Conservation (phyloP, 2,888 invertebrate genomes). For the Calephelis perditalis region DNA sequence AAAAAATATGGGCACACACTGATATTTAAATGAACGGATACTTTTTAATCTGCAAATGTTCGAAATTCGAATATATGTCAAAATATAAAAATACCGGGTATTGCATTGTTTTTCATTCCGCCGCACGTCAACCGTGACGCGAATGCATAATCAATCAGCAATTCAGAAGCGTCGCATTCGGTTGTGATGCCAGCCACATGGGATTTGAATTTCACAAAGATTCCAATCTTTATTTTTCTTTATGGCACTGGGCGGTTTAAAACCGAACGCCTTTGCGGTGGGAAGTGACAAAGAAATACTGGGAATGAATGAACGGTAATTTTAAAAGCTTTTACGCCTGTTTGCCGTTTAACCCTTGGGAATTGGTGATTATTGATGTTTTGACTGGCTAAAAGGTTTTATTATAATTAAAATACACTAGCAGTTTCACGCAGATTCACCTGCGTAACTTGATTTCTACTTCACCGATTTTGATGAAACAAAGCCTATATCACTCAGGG, state of each 20-base stretch:
- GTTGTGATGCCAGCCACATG: slow-evolving; percentile 58
- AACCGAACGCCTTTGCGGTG: slow-evolving; percentile 51
- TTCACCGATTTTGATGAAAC: too few species aligned
- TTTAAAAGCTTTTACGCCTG: slow-evolving; percentile 71
- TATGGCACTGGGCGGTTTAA: slow-evolving; percentile 42
- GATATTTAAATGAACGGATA: slow-evolving; percentile 13
- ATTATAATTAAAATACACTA: slow-evolving; percentile 25
- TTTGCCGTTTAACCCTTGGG: slow-evolving; percentile 51
- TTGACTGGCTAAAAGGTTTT: slow-evolving; percentile 50
- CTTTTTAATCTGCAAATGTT: slow-evolving; percentile 17
- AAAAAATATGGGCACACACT: neutral
- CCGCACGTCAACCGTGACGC: slow-evolving; percentile 55
- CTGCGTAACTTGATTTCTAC: too few species aligned
- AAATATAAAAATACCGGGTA: slow-evolving; percentile 30
- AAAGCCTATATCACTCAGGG: too few species aligned
- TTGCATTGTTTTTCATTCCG: slow-evolving; percentile 50
- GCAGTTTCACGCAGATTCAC: too few species aligned
- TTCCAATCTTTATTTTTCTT: slow-evolving; percentile 57
- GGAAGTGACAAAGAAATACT: slow-evolving; percentile 63
- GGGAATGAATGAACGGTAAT: slow-evolving; percentile 69
- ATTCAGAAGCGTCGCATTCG: slow-evolving; percentile 54
- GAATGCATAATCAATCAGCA: slow-evolving; percentile 77
- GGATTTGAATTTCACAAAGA: slow-evolving; percentile 67
- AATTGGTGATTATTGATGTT: slow-evolving; percentile 67
- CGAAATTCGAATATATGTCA: slow-evolving; percentile 22